phyloP scores from a whole-genome alignment of 2,113 vertebrate species.

The Phalacrocorax carbo region DNA sequence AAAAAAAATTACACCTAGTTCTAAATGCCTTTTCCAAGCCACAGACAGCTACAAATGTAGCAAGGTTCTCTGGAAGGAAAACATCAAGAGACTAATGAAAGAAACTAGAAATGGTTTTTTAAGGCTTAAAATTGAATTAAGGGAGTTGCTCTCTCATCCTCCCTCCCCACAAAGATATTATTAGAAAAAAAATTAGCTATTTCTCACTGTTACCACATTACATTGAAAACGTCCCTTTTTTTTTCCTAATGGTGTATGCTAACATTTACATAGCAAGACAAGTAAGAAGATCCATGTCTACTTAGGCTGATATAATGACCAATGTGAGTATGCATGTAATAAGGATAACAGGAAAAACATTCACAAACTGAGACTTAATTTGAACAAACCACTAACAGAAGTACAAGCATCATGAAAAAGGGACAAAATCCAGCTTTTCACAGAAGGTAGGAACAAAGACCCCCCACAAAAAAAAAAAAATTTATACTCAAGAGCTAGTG shows the following conservation, averaged over 20 bases:
- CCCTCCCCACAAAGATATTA: neutral
- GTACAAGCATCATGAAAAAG: neutral
- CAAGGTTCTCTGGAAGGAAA: neutral
- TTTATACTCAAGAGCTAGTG: neutral
- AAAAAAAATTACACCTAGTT: neutral
- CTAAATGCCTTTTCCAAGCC: neutral
- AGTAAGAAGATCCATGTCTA: neutral
- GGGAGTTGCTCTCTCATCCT: neutral
- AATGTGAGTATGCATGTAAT: fast-evolving
- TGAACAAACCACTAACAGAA: neutral
- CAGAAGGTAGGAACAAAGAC: neutral
- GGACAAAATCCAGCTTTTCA: neutral
- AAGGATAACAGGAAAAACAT: neutral
- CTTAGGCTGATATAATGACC: neutral
- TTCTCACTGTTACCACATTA: neutral
- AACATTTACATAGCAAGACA: neutral
- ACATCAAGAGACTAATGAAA: neutral
- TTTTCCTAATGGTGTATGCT: neutral
- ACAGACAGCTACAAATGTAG: neutral
- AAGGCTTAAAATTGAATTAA: neutral
- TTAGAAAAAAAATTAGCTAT: neutral
- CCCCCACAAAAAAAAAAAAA: fast-evolving
- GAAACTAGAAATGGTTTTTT: neutral
- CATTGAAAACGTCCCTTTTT: neutral
- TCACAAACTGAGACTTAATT: neutral